Percentiles rank a stretch among this genome's conserved stretches.
These are phyloP conservation scores for Halocaridina rubra DNA, from an alignment of 2,888 invertebrate genomes.

Conservation along the genomic window DNA sequence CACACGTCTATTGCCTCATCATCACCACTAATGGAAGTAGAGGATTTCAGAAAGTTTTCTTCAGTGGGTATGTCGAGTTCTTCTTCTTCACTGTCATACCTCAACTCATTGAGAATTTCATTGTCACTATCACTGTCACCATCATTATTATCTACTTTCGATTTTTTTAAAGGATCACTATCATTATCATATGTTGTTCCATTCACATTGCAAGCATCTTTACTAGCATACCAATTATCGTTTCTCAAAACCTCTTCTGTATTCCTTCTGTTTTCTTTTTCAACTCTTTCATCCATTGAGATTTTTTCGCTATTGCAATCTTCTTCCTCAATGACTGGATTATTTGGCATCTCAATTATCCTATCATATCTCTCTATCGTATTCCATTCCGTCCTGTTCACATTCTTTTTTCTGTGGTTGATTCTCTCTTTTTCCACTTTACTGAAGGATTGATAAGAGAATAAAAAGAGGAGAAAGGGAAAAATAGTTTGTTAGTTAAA, in stretches of 20 bases:
- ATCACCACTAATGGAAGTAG: constrained; percentile 57
- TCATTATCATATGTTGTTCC: neutral
- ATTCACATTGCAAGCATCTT: too few species aligned
- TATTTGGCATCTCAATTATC: neutral
- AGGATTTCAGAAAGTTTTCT: constrained; percentile 54
- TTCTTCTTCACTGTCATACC: constrained; percentile 47
- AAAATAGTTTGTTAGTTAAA: too few species aligned
- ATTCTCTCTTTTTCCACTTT: constrained; percentile 45
- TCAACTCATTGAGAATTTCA: constrained; percentile 35
- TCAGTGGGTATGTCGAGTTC: constrained; percentile 57
- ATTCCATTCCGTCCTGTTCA: neutral
- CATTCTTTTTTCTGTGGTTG: constrained; percentile 24
- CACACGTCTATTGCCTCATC: constrained; percentile 36
- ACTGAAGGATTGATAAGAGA: neutral
- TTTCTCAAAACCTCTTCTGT: too few species aligned
- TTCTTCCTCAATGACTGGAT: neutral
- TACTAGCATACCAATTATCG: too few species aligned
- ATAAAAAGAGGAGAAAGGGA: neutral
- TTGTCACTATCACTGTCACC: constrained; percentile 29
- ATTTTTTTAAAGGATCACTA: too few species aligned
- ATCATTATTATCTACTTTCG: neutral
- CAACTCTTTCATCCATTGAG: neutral
- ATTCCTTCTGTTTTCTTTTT: constrained; percentile 20
- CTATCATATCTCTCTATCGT: neutral
- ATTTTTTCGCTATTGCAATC: neutral